Percentiles rank a stretch among this genome's conserved stretches.
Evolutionary conservation across 2,888 invertebrate species (phyloP).

Genomic region (Chrysodeixis includens): DNA sequence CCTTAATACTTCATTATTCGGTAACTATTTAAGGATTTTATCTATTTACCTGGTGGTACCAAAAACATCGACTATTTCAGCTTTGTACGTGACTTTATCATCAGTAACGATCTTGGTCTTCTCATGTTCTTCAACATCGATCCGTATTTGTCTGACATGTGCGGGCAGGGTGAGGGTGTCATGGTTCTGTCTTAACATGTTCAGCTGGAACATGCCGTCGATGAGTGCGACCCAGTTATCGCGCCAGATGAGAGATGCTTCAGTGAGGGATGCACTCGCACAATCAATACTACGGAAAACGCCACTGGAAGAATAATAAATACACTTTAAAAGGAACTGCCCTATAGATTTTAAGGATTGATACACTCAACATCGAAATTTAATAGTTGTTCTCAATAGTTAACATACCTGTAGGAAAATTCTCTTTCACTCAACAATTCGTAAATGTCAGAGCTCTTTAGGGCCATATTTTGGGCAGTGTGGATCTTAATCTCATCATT

Average conservation of each 20-base stretch:
- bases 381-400: neutral
- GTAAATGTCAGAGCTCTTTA: constrained; percentile 63
- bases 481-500: constrained; percentile 9
- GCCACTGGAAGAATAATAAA: constrained; percentile 56
- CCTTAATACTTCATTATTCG: too few relatives aligned
- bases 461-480: constrained; percentile 33
- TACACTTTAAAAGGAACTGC: neutral
- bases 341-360: neutral
- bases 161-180: constrained; percentile 91
- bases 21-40: neutral
- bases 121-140: constrained; percentile 55
- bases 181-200: constrained; percentile 89
- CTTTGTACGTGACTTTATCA: constrained; percentile 18
- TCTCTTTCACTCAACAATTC: constrained; percentile 56
- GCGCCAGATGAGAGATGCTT: constrained; percentile 88
- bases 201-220: constrained; percentile 94
- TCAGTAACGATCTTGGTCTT: constrained; percentile 11
- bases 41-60: constrained; percentile 35
- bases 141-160: constrained; percentile 54
- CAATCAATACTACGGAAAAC: constrained; percentile 64
- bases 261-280: constrained; percentile 55
- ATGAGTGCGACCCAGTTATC: constrained; percentile 94
- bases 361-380: neutral
- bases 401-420: constrained; percentile 59
- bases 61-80: constrained; percentile 30